phyloP scores from a whole-genome alignment of 2,113 vertebrate genomes.

The Anoura caudifer region DNA sequence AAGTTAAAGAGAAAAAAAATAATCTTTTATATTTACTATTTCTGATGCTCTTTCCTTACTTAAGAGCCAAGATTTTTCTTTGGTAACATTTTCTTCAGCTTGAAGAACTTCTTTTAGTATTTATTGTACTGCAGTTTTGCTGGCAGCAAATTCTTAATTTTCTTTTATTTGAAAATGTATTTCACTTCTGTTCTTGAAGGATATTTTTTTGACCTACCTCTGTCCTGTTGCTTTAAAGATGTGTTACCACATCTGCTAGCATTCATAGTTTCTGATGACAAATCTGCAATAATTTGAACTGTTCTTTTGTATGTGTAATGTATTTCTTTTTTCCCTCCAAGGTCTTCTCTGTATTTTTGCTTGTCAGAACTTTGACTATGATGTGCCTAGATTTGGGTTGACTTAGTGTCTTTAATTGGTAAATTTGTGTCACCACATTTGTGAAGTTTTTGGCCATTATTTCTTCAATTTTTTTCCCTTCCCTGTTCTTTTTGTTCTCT shows the following conservation, averaged over 20 bases:
- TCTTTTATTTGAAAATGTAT: background rate
- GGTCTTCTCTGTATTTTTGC: background rate
- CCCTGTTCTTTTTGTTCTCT: background rate
- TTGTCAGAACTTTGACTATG: background rate
- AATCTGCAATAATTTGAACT: background rate
- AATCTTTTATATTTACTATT: background rate
- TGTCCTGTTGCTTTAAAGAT: background rate
- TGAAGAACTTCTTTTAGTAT: slow-evolving; percentile 11
- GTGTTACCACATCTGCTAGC: background rate
- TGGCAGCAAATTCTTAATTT: background rate
- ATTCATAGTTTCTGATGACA: slow-evolving; percentile 26
- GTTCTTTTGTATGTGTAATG: background rate
- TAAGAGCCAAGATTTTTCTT: background rate
- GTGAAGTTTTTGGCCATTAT: background rate
- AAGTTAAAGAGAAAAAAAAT: background rate
- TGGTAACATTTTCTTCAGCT: slow-evolving; percentile 5
- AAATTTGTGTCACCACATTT: background rate
- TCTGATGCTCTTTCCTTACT: background rate
- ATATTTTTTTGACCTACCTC: background rate
- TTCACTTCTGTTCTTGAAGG: background rate
- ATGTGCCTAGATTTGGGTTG: background rate
- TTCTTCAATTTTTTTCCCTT: background rate
- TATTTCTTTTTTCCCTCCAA: background rate
- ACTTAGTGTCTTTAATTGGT: background rate
- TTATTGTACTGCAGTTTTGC: background rate